phyloP scores from a whole-genome alignment of 2,797 vertebrate species.

The Centroberyx gerrardi region DNA sequence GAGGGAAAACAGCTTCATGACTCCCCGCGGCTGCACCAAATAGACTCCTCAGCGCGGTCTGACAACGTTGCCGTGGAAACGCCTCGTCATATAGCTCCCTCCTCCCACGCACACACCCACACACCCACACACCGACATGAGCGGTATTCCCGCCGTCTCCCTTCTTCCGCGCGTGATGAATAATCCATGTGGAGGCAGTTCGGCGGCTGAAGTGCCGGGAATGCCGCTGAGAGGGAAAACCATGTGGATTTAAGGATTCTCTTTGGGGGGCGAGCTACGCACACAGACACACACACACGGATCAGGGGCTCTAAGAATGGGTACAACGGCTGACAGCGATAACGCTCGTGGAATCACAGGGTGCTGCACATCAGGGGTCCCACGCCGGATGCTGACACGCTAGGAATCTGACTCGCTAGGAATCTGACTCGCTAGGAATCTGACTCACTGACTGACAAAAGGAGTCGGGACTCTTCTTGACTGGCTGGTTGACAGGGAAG shows the following conservation, averaged over 20 bases:
- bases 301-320: slow-evolving; percentile 17
- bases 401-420: slow-evolving; percentile 43
- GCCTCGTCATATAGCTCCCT: slow-evolving; percentile 64
- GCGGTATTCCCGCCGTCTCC: slow-evolving; percentile 65
- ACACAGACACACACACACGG: slow-evolving; percentile 16
- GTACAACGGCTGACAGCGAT: not conserved
- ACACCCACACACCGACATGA: slow-evolving; percentile 33
- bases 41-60: slow-evolving; percentile 55
- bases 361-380: slow-evolving; percentile 47
- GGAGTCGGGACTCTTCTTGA: slow-evolving; percentile 22
- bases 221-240: slow-evolving; percentile 45
- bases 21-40: slow-evolving; percentile 51
- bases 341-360: slow-evolving; percentile 34
- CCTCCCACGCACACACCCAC: slow-evolving; percentile 59
- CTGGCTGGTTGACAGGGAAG: slow-evolving; percentile 1
- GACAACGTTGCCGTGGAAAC: slow-evolving; percentile 81
- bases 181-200: slow-evolving; percentile 74
- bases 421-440: too few relatives aligned
- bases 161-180: slow-evolving; percentile 63
- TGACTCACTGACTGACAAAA: slow-evolving; percentile 39
- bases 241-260: slow-evolving; percentile 58
- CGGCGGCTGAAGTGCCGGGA: slow-evolving; percentile 57
- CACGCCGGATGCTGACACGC: slow-evolving; percentile 42
- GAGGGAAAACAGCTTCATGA: slow-evolving; percentile 39
- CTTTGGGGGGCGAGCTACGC: not conserved